Conservation (phyloP, 2,797 vertebrate genomes). For the Hoplostethus atlanticus region DNA sequence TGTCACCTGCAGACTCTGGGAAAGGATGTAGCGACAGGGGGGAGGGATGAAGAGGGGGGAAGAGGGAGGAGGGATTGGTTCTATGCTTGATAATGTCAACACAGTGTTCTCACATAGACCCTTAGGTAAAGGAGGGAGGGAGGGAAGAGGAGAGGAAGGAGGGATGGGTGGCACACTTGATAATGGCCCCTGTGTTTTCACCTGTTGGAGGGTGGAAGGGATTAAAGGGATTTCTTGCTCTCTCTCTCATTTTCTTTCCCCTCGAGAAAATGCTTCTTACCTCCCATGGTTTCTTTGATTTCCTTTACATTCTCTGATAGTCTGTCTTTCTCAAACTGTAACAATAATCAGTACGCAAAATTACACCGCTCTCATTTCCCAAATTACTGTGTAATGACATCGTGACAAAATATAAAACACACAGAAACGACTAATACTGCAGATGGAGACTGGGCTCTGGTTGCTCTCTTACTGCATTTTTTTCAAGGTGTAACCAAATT, state of each 20-base stretch:
- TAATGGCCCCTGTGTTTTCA: too few species aligned
- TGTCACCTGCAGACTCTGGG: background rate
- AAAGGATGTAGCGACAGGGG: background rate
- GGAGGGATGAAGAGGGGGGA: background rate
- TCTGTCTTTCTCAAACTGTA: constrained; percentile 11
- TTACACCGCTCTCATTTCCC: constrained; percentile 18
- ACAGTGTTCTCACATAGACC: too few species aligned
- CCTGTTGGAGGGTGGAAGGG: background rate
- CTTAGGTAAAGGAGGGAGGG: too few species aligned
- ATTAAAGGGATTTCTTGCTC: background rate
- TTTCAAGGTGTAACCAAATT: too few species aligned
- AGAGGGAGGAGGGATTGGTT: background rate
- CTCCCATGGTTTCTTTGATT: constrained; percentile 13
- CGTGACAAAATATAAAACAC: background rate
- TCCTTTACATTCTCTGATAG: constrained; percentile 21
- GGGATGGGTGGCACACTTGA: too few species aligned
- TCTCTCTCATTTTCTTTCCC: constrained; percentile 26
- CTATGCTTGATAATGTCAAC: background rate
- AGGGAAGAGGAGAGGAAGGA: too few species aligned
- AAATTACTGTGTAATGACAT: background rate
- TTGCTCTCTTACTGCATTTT: too few species aligned
- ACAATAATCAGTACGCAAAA: constrained; percentile 12
- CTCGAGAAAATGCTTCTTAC: constrained; percentile 5
- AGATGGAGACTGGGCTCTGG: background rate
- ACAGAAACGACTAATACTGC: too few species aligned